Conservation (phyloP, 1,140 invertebrate genomes). For the Ceratosolen solmsi region DNA sequence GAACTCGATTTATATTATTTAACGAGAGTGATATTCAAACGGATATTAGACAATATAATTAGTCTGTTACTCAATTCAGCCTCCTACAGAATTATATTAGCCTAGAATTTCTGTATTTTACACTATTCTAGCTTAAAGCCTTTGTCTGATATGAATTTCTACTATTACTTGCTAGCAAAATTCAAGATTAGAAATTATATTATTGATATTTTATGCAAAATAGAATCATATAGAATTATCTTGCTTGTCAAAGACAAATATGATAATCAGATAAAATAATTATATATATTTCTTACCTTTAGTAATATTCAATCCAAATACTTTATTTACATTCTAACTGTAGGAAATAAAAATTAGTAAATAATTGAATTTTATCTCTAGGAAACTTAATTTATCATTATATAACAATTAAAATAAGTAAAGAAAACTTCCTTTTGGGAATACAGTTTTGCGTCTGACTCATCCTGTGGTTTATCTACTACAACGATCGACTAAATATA, state of each 20-base stretch:
- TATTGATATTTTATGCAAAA: neutral
- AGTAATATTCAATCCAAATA: neutral
- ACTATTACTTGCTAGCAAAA: neutral
- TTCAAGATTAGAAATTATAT: neutral
- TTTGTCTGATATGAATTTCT: neutral
- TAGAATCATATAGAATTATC: neutral
- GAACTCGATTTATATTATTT: neutral
- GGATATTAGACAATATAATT: neutral
- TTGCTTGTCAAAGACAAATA: neutral
- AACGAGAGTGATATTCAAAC: neutral
- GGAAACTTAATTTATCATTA: neutral
- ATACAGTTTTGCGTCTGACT: constrained; percentile 26
- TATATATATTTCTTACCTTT: neutral
- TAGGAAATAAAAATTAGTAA: neutral
- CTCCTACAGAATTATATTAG: neutral
- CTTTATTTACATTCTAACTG: constrained; percentile 4
- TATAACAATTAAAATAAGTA: neutral
- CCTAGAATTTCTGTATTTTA: neutral
- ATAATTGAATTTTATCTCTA: constrained; percentile 3
- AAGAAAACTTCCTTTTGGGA: neutral
- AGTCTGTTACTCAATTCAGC: neutral
- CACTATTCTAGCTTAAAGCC: neutral
- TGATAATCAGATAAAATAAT: neutral
- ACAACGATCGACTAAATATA: constrained; percentile 1
- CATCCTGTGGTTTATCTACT: constrained; percentile 29